A percentile compares a stretch with the other conserved stretches of the same genome.
Conservation (phyloP, 2,888 invertebrate species). For the Eudemis profundana region DNA sequence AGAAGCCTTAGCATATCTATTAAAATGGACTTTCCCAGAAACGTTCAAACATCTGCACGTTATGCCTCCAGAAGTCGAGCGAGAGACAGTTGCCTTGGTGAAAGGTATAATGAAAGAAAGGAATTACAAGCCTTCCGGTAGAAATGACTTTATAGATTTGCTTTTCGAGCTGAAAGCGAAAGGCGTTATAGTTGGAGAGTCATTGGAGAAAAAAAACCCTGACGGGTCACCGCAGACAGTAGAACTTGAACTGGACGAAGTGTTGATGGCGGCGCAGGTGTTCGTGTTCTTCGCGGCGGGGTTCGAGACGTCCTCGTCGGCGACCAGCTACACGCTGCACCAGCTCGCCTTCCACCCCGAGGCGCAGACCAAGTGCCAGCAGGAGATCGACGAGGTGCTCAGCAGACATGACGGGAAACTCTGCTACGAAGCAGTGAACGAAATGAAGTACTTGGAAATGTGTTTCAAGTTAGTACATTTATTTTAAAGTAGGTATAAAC, state of each 20-base stretch:
- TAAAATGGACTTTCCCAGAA: constrained; percentile 52
- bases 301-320: constrained; percentile 65
- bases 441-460: constrained; percentile 60
- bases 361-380: constrained; percentile 57
- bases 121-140: constrained; percentile 52
- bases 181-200: constrained; percentile 53
- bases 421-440: constrained; percentile 57
- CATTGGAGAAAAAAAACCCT: constrained; percentile 51
- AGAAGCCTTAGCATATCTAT: neutral
- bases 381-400: constrained; percentile 60
- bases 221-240: constrained; percentile 52
- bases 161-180: constrained; percentile 59
- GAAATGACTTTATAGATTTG: constrained; percentile 62
- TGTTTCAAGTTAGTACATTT: constrained; percentile 47
- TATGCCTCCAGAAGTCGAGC: constrained; percentile 49
- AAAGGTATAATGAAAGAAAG: constrained; percentile 53
- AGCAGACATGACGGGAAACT: constrained; percentile 52
- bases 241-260: constrained; percentile 56
- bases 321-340: constrained; percentile 56
- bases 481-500: too few relatives aligned
- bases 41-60: constrained; percentile 48
- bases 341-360: constrained; percentile 63
- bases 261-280: constrained; percentile 58
- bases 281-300: constrained; percentile 65
- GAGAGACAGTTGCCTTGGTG: constrained; percentile 51